A percentile compares a stretch with the other conserved stretches of the same genome.
These are phyloP conservation scores for Nebria ingens DNA, from an alignment of 1,140 invertebrate species.

Conservation along the genomic window DNA sequence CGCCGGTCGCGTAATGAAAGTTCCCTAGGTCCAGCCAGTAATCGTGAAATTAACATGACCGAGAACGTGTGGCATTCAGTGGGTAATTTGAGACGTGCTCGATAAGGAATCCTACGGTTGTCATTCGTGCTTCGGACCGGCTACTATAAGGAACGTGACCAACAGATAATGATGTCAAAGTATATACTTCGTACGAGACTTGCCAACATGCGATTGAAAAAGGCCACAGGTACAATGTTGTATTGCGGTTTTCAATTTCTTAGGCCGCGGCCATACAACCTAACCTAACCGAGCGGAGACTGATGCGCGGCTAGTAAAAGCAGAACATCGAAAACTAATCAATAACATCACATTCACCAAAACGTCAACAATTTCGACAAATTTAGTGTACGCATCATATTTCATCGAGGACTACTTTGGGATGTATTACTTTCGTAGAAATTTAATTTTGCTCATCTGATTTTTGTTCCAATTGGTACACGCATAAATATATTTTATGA, in stretches of 20 bases:
- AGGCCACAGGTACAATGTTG: not conserved
- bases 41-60: not conserved
- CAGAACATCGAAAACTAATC: no score
- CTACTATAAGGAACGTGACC: slow-evolving; percentile 32
- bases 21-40: not conserved
- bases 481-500: no score
- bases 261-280: no score
- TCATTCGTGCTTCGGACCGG: slow-evolving; percentile 29
- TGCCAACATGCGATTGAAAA: not conserved
- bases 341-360: no score
- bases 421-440: no score
- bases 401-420: no score
- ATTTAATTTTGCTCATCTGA: no score
- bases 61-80: not conserved
- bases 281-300: no score
- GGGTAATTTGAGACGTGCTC: not conserved
- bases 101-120: slow-evolving; percentile 16
- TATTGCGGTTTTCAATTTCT: not conserved
- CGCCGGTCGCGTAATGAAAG: not conserved
- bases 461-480: no score
- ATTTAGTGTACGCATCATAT: no score
- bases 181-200: slow-evolving; percentile 19
- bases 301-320: no score
- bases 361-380: no score
- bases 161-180: slow-evolving; percentile 30